A percentile compares a stretch with the other conserved stretches of the same genome.
Conservation (phyloP, 2,888 invertebrate genomes). For the Yponomeuta sedellus region DNA sequence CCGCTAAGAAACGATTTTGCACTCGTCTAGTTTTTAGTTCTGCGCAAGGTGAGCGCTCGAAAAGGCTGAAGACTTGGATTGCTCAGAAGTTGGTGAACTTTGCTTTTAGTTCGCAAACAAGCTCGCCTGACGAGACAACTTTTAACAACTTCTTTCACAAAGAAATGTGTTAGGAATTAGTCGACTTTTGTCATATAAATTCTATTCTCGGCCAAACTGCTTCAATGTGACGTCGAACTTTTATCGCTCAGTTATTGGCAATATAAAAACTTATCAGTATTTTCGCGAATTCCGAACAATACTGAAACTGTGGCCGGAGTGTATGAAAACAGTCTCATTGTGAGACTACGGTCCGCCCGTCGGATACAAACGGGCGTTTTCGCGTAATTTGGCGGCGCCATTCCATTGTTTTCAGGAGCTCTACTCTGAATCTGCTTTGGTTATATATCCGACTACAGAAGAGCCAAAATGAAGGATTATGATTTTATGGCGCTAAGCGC, state of each 20-base stretch:
- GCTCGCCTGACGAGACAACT: slow-evolving; percentile 33
- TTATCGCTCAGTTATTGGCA: neutral
- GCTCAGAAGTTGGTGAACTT: slow-evolving; percentile 48
- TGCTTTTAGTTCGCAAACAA: slow-evolving; percentile 44
- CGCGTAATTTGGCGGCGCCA: slow-evolving; percentile 48
- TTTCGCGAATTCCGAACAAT: neutral
- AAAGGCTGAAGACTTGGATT: slow-evolving; percentile 34
- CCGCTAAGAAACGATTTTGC: neutral
- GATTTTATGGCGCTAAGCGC: no score
- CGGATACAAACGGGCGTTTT: slow-evolving; percentile 49
- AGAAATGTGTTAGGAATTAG: slow-evolving; percentile 30
- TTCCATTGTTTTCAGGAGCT: slow-evolving; percentile 40
- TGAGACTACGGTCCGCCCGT: slow-evolving; percentile 22
- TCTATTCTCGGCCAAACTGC: neutral
- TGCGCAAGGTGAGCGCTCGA: neutral
- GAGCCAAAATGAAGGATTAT: no score
- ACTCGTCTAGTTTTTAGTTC: neutral
- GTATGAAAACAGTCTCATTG: neutral
- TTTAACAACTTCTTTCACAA: slow-evolving; percentile 29
- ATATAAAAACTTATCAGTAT: neutral
- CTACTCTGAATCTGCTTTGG: neutral
- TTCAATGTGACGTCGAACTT: neutral
- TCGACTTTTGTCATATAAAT: neutral
- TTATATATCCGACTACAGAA: neutral
- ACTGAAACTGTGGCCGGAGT: neutral